A percentile compares a stretch with the other conserved stretches of the same genome.
Evolutionary conservation across 2,888 invertebrate species (phyloP).

Genomic region (Platycnemis pennipes): DNA sequence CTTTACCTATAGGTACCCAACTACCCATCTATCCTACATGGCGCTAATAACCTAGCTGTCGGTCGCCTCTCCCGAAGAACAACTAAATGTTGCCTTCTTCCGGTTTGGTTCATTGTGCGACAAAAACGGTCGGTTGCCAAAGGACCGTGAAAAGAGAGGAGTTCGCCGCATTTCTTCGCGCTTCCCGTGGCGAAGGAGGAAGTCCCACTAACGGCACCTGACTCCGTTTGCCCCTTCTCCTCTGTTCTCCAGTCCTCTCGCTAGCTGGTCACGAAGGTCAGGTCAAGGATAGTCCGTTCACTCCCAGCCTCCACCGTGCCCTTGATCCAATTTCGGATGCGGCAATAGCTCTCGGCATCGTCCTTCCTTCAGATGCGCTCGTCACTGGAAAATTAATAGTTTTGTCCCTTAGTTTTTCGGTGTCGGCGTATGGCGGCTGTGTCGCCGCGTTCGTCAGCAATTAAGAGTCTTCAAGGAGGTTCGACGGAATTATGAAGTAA

Average conservation of each 20-base stretch:
- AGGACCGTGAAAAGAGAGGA: too few relatives aligned
- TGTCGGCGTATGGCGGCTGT: neutral
- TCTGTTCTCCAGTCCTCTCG: neutral
- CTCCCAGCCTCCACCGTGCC: neutral
- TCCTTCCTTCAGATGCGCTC: neutral
- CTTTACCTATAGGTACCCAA: too few relatives aligned
- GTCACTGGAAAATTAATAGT: neutral
- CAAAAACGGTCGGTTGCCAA: too few relatives aligned
- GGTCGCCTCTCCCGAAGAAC: too few relatives aligned
- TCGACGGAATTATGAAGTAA: too few relatives aligned
- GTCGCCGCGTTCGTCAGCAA: too few relatives aligned
- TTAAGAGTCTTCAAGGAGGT: too few relatives aligned
- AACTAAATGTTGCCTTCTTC: too few relatives aligned
- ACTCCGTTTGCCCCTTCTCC: neutral
- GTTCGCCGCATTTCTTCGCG: too few relatives aligned
- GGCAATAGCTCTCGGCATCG: neutral
- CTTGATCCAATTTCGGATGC: neutral
- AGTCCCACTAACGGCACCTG: neutral
- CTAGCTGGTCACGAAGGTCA: conserved; percentile 1
- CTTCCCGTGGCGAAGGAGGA: neutral
- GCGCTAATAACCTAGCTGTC: too few relatives aligned
- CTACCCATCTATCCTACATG: too few relatives aligned
- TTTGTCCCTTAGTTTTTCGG: neutral
- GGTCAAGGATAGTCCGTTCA: neutral
- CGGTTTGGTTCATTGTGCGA: too few relatives aligned